Base-by-base conservation (phyloP, 37 sponge, comb jelly and placozoan genomes). In the Chondrilla cf. caribensis region DNA sequence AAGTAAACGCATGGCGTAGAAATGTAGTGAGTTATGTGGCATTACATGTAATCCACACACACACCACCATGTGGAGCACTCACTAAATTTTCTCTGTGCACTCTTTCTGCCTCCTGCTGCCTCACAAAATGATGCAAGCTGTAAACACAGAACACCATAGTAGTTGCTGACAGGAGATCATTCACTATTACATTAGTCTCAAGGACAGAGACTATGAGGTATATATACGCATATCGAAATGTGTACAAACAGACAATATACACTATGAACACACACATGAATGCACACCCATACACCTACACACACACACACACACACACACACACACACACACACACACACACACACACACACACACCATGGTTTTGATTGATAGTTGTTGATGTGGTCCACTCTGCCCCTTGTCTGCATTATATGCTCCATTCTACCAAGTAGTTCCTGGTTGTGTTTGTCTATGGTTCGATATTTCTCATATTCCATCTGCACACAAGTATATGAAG, bases 361-460 rank as follows among this genome's bases (percentile, higher is more conserved):
- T 79, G 83, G 83, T 62, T 90, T 90, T 60, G 91, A 84, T 26
- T 70, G 77, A 83, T 86, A 90, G 76, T 90, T 86, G 7, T 51
- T 58, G 76, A 87, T 91, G 78, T 91, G 92, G 55, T 91, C 92
- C 11, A 91, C 92, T 58, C 89, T 54, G 67, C 94, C 94, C 35
- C 90, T 90, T 26, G 90, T 86, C 60, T 59, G 60, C 90, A 93
- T 90, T 25, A 93, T 93, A 7, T 82, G 77, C 58, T 93, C 67
- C 94, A 93, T 93, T 54, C 86, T 80, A 24, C 40, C 43, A 8
- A 87, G 58, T 21, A 93, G 86, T 77, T 93, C 86, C 21, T 39
- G 57, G 65, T 93, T 93, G 58, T 87, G 90, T 17, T 78, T 58
- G 36, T 87, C 70, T 31, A 93, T 87, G 22, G 47, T 38, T 15